Evolutionary conservation across 2,888 invertebrate genomes (phyloP).

Genomic region (Melanargia galathea): DNA sequence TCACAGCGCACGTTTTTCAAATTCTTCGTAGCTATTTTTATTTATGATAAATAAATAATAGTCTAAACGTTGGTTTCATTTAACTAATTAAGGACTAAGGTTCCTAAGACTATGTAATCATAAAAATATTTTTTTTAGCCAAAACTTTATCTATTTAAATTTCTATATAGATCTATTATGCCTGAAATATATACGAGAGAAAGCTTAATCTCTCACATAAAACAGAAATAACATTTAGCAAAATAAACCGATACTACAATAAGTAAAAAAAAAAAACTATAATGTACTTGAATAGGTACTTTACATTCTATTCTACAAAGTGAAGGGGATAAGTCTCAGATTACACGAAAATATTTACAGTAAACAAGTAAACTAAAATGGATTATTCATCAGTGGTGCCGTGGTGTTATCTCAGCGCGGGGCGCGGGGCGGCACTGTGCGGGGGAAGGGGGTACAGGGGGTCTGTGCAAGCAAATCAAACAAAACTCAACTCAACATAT

Average conservation of each 20-base stretch:
- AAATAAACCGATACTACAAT: background rate
- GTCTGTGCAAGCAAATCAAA: conserved; percentile 70
- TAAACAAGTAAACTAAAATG: background rate
- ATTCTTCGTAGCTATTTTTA: too few species aligned
- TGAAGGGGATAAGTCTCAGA: background rate
- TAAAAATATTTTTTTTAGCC: too few species aligned
- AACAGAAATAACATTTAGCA: background rate
- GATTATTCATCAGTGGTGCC: background rate
- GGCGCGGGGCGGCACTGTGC: conserved; percentile 42
- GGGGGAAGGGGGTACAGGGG: conserved; percentile 49
- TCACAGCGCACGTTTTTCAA: too few species aligned
- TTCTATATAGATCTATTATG: too few species aligned
- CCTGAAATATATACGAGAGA: background rate
- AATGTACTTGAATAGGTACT: too few species aligned
- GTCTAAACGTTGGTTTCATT: too few species aligned
- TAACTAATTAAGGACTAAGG: too few species aligned
- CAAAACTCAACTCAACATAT: conserved; percentile 40
- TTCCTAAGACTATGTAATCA: too few species aligned
- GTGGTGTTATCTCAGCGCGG: conserved; percentile 21
- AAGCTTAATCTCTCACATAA: background rate
- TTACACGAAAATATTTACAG: background rate
- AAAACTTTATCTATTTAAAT: too few species aligned
- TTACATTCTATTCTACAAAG: background rate
- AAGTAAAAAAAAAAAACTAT: background rate
- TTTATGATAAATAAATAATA: too few species aligned